These are phyloP conservation scores for Euleptes europaea DNA, from an alignment of 2,113 vertebrate genomes.

Conservation along the genomic window DNA sequence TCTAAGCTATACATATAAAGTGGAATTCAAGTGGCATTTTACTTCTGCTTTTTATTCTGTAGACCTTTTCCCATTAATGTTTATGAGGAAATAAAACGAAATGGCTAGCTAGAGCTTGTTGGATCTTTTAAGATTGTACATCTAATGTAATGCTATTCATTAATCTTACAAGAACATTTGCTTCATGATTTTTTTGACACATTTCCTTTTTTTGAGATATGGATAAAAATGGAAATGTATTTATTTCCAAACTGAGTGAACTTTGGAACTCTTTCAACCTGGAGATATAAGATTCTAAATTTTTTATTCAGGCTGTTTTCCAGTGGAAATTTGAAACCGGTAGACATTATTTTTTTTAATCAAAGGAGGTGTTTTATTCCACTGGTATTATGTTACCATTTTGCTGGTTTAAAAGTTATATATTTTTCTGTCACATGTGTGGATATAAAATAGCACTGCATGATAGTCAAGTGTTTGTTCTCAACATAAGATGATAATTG, in stretches of 20 bases:
- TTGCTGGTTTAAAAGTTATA: neutral
- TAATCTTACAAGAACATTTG: slow-evolving; percentile 2
- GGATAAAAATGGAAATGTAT: slow-evolving; percentile 2
- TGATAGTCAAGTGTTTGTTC: neutral
- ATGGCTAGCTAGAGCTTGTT: slow-evolving; percentile 42
- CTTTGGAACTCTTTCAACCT: neutral
- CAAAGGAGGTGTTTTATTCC: neutral
- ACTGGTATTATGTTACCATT: neutral
- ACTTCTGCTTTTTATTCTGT: slow-evolving; percentile 21
- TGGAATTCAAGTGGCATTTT: slow-evolving; percentile 38
- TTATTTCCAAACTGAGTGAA: neutral
- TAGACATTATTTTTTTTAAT: neutral
- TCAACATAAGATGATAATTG: too few relatives aligned
- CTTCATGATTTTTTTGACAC: neutral
- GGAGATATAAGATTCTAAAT: neutral
- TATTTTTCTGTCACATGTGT: too few relatives aligned
- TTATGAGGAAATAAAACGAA: slow-evolving; percentile 62
- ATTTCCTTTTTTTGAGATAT: neutral
- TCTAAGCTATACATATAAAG: neutral
- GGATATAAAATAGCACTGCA: neutral
- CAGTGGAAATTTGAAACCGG: neutral
- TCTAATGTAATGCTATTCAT: slow-evolving; percentile 22
- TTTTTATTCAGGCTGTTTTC: neutral
- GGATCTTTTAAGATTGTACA: slow-evolving; percentile 9
- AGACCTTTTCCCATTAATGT: slow-evolving; percentile 49